Base-by-base conservation (phyloP, 2,888 invertebrate species). In the Alcis repandata region DNA sequence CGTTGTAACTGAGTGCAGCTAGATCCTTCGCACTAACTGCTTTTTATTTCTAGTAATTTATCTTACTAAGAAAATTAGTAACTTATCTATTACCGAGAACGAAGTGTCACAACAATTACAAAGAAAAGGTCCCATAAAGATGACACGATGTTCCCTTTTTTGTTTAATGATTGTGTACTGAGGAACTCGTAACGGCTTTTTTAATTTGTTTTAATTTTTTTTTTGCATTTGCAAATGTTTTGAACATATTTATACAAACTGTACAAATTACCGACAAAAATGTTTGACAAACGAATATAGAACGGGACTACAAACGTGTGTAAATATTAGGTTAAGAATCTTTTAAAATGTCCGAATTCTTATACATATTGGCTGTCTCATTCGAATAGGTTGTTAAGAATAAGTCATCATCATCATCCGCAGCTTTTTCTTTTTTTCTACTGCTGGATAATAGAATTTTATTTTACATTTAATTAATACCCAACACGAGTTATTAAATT, bases 121-220 rank as follows among this genome's bases (percentile, higher is more conserved):
- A n/a, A 19, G 51, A 51, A 6, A 59, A 22, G 9, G 49, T 45
- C 17, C 45, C 27, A 22, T 22, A 11, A 10, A 41, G 9, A 27
- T 40, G 19, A 20, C 11, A 20, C 22, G 32, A 13, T 15, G 19
- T n/a, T 59, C 2, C 27, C 17, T n/a, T 59, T 41, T 43, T 11
- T 36, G 1, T 72, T 73, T 76, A 73, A 77, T 67, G 75, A 78
- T 73, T 75, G 75, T 72, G 68, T 74, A 77, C 71, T 76, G 69
- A 61, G 20, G 58, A 22, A 51, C 32, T 59, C n/a, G 22, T 63
- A 62, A 38, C 51, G 45, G 53, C 48, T 46, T 63, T 69, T 68
- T 41, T 32, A 51, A 46, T 33, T 32, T 3, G 13, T 15, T 43
- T 54, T 36, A 19, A 48, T 11, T 13, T 27, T 41, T 46, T 54